Base-by-base conservation (phyloP, 1,140 invertebrate genomes). In the Euwallacea fornicatus region DNA sequence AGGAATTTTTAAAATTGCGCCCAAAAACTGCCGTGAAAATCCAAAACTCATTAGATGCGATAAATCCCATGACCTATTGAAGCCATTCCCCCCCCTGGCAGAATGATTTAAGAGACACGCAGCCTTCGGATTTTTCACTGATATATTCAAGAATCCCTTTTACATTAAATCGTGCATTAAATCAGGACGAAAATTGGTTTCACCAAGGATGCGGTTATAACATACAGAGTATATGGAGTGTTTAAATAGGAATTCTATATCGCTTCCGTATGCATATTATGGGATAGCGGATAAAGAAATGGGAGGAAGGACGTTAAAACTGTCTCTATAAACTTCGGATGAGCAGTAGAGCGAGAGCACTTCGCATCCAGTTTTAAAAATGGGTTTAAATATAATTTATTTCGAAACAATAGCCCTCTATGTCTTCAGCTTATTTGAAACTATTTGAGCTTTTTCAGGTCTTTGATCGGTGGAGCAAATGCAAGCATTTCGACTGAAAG, bases 181-280 rank as follows among this genome's bases (percentile, higher is more conserved):
- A 50, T 50, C 46, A 50, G 46, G 46, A 50, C 46, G 46, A 50
- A 50, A 50, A 50, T 50, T 50, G 46, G 46, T 50, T 50, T 50
- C 46, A 50, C 46, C 46, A 50, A 13, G 46, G 46, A 50, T 50
- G 46, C 46, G 46, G 46, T 50, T 50, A 50, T 50, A 50, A 50
- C 46, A 13, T 13, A 50, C 46, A 13, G 46, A 50, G 46, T 50
- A 50, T 50, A 50, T 50, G 46, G 46, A 50, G 46, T 50, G 46
- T 50, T 50, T 50, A 50, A 50, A 50, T 50, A 13, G 46, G 46
- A 50, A 50, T 50, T 50, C 46, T 50, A 50, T 50, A 50, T 11
- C 46, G 46, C 46, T 50, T 50, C 46, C 46, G 46, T 50, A 50
- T 50, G 46, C 46, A 50, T 50, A 50, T 50, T 50, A 50, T 50